Base-by-base conservation (phyloP, 2,797 vertebrate species). In the Anolis apletophallus region DNA sequence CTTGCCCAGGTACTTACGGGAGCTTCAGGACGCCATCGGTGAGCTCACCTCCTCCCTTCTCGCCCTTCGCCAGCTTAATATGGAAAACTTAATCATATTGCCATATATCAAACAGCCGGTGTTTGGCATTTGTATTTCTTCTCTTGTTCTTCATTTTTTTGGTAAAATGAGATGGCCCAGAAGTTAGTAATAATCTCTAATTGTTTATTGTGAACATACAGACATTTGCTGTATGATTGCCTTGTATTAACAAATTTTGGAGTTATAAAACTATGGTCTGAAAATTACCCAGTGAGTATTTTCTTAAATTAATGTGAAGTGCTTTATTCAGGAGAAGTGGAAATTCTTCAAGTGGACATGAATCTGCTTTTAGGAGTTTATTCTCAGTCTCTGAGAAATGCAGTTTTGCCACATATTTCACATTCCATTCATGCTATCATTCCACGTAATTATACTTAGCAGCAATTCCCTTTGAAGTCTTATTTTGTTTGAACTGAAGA, bases 81-180 rank as follows among this genome's bases (percentile, higher is more conserved):
- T n/a, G n/a, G n/a, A 32, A 77, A 55, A 34, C 52, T 1, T 29
- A 29, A 29, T 64, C 13, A 46, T n/a, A n/a, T 46, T 6, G 23
- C 34, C 13, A 29, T 2, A 80, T 80, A 12, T 61, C 23, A 61
- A 61, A 64, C 23, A 46, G 3, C 26, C 12, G 1, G 2, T 26
- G 11, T 11, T n/a, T 80, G 36, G 26, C 5, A 80, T 40, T 40
- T 40, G 5, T 21, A 21, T 34, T 59, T 8, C 32, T 78, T 91
- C 85, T 82, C n/a, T 77, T 90, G 34, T 88, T 90, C 86, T 84
- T 87, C 88, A 92, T 91, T 92, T 91, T 92, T 93, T 86, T 79
- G 55, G 40, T 1, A 9, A 93, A 85, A 55, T 46, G 26, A 13
- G 59, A 55, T 83, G 82, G 95, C 84, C 82, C 80, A 85, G 46